Conservation (phyloP, 2,113 vertebrate species). For the Riparia riparia region DNA sequence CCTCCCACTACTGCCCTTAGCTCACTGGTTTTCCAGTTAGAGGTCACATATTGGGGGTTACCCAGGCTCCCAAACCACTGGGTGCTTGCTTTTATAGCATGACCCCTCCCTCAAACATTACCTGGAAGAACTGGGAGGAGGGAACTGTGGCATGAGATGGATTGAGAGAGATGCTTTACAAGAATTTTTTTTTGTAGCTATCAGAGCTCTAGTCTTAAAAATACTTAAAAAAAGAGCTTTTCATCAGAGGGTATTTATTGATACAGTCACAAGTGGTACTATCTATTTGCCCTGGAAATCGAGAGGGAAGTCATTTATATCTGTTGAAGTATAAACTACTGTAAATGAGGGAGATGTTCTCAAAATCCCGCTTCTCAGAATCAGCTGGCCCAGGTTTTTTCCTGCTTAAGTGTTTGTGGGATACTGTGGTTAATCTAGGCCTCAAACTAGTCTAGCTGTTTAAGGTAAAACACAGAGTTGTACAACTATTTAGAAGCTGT, state of each 20-base stretch:
- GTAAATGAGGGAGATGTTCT: background rate
- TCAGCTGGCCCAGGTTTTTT: background rate
- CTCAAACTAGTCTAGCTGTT: background rate
- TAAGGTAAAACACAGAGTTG: background rate
- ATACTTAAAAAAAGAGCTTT: background rate
- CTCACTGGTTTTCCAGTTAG: background rate
- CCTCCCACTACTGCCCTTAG: rapidly evolving
- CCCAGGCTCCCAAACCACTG: background rate
- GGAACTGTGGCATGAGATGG: background rate
- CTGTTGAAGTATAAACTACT: background rate
- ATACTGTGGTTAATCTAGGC: background rate
- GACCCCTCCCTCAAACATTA: background rate
- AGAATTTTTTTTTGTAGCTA: background rate
- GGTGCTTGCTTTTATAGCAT: background rate
- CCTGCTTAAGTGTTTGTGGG: rapidly evolving
- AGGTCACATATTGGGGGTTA: background rate
- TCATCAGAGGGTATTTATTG: background rate
- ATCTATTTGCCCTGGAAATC: background rate
- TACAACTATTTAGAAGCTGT: background rate
- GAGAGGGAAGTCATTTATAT: background rate
- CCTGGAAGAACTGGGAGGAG: background rate
- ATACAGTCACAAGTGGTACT: background rate
- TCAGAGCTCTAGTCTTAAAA: background rate
- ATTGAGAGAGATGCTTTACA: background rate
- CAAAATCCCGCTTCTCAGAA: background rate